phyloP scores from a whole-genome alignment of 2,888 invertebrate genomes.

The Apamea anceps region DNA sequence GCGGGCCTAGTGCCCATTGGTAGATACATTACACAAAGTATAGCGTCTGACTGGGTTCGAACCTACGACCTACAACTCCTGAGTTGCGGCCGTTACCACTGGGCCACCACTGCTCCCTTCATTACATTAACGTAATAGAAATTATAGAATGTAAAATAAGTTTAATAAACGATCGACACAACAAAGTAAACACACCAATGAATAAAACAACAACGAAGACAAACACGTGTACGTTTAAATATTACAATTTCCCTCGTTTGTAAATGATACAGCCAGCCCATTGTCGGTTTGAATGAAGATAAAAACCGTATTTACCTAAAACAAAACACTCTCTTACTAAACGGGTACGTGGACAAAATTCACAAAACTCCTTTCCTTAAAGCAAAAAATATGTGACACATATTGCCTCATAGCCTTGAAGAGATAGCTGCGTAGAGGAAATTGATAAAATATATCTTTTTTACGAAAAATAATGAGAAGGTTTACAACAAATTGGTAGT shows the following conservation, averaged over 20 bases:
- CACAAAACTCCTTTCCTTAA: constrained; percentile 11
- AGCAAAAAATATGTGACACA: constrained; percentile 34
- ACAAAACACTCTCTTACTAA: constrained; percentile 38
- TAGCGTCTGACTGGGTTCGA: neutral
- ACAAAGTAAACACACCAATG: neutral
- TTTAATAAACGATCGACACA: too few relatives aligned
- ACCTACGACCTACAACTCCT: neutral
- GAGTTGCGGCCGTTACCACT: neutral
- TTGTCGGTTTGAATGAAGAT: constrained; percentile 23
- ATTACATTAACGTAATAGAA: neutral
- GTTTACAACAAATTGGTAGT: constrained; percentile 55
- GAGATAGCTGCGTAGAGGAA: constrained; percentile 28
- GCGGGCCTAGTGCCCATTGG: too few relatives aligned
- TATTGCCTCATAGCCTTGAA: constrained; percentile 42
- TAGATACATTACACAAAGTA: too few relatives aligned
- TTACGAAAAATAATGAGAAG: constrained; percentile 50
- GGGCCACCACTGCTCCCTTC: neutral
- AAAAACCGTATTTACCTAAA: constrained; percentile 44
- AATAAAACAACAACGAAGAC: neutral
- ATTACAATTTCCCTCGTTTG: constrained; percentile 32
- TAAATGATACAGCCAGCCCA: constrained; percentile 21
- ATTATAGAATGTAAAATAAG: neutral
- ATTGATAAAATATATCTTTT: constrained; percentile 48
- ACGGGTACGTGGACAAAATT: constrained; percentile 30
- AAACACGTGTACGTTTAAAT: constrained; percentile 5